These are phyloP conservation scores for Burhinus oedicnemus DNA, from an alignment of 2,113 vertebrate species.

Conservation along the genomic window DNA sequence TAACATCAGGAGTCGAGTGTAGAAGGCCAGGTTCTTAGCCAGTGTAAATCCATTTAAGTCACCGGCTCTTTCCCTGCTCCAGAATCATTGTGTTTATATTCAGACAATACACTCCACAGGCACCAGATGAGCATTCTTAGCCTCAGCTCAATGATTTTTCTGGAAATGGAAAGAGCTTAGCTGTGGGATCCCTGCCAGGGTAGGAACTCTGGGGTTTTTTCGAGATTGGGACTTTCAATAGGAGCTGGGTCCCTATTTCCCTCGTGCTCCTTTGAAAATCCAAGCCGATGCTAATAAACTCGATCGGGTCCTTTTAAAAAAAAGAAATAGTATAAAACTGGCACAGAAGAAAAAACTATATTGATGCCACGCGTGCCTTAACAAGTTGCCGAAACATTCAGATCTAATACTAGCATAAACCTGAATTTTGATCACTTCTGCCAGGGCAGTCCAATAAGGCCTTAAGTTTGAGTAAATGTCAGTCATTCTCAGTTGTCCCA, in stretches of 20 bases:
- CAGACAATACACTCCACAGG: constrained; percentile 68
- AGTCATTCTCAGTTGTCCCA: constrained; percentile 61
- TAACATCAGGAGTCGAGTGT: constrained; percentile 61
- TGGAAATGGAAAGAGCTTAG: constrained; percentile 65
- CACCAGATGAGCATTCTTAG: constrained; percentile 74
- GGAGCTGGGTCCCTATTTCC: not conserved
- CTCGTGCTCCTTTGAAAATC: not conserved
- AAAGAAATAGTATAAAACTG: constrained; percentile 13
- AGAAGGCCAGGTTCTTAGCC: constrained; percentile 57
- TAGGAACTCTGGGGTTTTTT: constrained; percentile 48
- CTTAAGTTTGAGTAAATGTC: constrained; percentile 59
- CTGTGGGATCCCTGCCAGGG: constrained; percentile 63
- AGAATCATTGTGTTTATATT: constrained; percentile 66
- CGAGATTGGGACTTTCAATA: constrained; percentile 11
- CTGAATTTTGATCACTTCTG: constrained; percentile 43
- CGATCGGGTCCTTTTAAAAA: constrained; percentile 39
- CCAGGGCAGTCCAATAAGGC: constrained; percentile 59
- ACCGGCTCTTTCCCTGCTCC: not conserved
- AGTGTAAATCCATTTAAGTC: constrained; percentile 50
- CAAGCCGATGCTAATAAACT: constrained; percentile 3
- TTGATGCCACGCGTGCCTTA: constrained; percentile 24
- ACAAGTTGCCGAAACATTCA: not conserved
- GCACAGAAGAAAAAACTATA: not conserved
- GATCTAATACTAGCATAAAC: constrained; percentile 57
- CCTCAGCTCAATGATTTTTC: constrained; percentile 73